These are phyloP conservation scores for Drosophila histrio DNA, from an alignment of 2,888 invertebrate species.

Conservation along the genomic window DNA sequence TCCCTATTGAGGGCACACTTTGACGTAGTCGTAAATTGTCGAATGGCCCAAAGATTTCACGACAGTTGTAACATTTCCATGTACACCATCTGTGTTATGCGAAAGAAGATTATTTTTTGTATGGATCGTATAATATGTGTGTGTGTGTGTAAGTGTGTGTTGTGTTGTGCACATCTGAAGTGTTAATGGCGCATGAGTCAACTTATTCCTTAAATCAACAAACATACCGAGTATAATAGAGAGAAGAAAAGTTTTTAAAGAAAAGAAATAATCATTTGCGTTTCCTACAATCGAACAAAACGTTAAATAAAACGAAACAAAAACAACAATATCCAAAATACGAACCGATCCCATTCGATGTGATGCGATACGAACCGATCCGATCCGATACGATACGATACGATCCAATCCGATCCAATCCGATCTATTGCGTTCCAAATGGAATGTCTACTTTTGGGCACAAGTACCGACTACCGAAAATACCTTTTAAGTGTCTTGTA, in stretches of 20 bases:
- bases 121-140: slow-evolving; percentile 41
- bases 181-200: slow-evolving; percentile 73
- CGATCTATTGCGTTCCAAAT: slow-evolving; percentile 22
- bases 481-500: slow-evolving; percentile 75
- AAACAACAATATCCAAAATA: neutral
- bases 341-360: neutral
- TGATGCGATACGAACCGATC: neutral
- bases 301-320: slow-evolving; percentile 47
- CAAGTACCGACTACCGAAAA: slow-evolving; percentile 70
- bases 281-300: slow-evolving; percentile 52
- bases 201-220: slow-evolving; percentile 74
- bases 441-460: slow-evolving; percentile 71
- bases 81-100: slow-evolving; percentile 45
- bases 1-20: slow-evolving; percentile 3
- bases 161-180: slow-evolving; percentile 61
- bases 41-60: slow-evolving; percentile 26
- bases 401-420: slow-evolving; percentile 6
- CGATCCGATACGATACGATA: slow-evolving; percentile 6
- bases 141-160: slow-evolving; percentile 35
- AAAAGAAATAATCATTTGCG: slow-evolving; percentile 62
- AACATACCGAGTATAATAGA: slow-evolving; percentile 44
- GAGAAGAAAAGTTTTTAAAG: slow-evolving; percentile 31
- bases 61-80: slow-evolving; percentile 57
- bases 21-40: slow-evolving; percentile 18
- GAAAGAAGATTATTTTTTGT: slow-evolving; percentile 1